Percentiles rank a stretch among this genome's conserved stretches.
Evolutionary conservation across 1,140 invertebrate genomes (phyloP).

Genomic region (Diorhabda sublineata): DNA sequence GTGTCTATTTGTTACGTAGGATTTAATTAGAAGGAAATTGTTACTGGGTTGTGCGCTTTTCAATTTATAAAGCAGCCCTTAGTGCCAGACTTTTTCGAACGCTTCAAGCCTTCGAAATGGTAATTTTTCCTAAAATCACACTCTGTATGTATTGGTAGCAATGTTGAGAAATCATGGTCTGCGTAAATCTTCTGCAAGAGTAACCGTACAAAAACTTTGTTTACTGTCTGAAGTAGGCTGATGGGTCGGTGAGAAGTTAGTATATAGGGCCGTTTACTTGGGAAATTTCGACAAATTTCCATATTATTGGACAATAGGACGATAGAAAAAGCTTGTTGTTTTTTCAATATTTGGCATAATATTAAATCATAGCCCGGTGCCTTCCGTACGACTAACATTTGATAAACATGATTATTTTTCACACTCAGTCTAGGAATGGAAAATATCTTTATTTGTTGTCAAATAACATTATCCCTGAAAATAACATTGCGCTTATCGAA

Average conservation of each 20-base stretch:
- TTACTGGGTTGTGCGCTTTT: conserved; percentile 1
- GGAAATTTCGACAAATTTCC: neutral
- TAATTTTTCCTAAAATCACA: neutral
- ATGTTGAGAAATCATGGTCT: neutral
- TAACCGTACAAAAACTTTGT: neutral
- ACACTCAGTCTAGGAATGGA: no score
- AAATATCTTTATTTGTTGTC: no score
- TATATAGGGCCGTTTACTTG: neutral
- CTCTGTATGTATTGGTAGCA: neutral
- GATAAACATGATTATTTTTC: no score
- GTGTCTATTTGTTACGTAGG: neutral
- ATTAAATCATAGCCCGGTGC: neutral
- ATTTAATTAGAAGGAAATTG: neutral
- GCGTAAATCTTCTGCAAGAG: neutral
- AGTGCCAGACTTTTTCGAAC: neutral
- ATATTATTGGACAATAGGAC: neutral
- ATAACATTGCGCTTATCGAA: no score
- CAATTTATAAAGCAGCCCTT: neutral
- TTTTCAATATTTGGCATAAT: neutral
- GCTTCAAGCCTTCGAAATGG: neutral
- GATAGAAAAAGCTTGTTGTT: neutral
- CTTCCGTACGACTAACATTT: neutral
- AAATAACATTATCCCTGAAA: no score
- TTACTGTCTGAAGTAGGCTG: neutral
- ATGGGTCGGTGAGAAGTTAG: neutral